Conservation (phyloP, 1,140 invertebrate species). For the Dendroctonus valens region DNA sequence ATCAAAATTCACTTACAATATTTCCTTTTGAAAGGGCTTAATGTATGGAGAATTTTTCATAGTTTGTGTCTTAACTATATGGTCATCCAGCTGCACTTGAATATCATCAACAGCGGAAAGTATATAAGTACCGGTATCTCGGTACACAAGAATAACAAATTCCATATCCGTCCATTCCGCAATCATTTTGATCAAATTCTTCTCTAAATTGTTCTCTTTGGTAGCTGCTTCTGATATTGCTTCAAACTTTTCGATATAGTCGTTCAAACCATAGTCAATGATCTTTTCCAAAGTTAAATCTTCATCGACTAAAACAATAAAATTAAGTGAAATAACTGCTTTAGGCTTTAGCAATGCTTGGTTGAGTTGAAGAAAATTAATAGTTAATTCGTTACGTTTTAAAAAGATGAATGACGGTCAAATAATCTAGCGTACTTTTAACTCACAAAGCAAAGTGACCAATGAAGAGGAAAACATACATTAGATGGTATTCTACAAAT, state of each 20-base stretch:
- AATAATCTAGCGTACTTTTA: too few species aligned
- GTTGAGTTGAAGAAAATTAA: too few species aligned
- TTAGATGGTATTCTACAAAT: too few species aligned
- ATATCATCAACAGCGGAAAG: constrained; percentile 92
- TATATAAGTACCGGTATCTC: constrained; percentile 90
- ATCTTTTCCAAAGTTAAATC: constrained; percentile 83
- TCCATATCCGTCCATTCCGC: constrained; percentile 87
- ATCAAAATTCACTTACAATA: constrained; percentile 59
- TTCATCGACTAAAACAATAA: constrained; percentile 62
- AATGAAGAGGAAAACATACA: too few species aligned
- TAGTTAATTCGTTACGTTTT: too few species aligned
- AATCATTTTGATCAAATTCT: constrained; percentile 86
- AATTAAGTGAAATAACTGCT: neutral
- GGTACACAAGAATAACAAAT: constrained; percentile 75
- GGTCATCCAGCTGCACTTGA: constrained; percentile 92
- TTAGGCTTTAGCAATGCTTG: neutral
- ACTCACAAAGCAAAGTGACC: too few species aligned
- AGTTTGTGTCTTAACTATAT: constrained; percentile 95
- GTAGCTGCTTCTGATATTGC: constrained; percentile 91
- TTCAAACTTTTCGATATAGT: constrained; percentile 91
- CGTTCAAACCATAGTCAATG: constrained; percentile 89
- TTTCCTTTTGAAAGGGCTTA: constrained; percentile 86
- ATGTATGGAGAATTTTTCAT: constrained; percentile 98
- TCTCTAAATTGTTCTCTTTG: constrained; percentile 93
- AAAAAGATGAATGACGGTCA: too few species aligned